Evolutionary conservation across 2,797 vertebrate species (phyloP).

Genomic region (Nannoperca australis): DNA sequence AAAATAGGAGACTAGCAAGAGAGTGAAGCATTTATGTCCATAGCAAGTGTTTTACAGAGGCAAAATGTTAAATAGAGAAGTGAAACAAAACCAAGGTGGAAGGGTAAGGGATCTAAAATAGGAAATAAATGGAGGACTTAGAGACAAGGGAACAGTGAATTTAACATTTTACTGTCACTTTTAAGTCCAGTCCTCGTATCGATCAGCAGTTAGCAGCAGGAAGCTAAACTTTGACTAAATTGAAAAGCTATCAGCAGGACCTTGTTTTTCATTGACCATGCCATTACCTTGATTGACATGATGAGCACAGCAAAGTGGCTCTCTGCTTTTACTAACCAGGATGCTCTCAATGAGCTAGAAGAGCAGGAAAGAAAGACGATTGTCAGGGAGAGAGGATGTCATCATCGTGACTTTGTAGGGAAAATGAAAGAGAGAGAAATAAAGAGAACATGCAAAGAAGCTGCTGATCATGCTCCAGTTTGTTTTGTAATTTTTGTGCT

Average conservation of each 20-base stretch:
- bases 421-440: neutral
- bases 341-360: constrained; percentile 17
- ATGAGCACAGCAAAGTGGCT: constrained; percentile 23
- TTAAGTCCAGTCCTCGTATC: neutral
- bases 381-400: neutral
- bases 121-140: neutral
- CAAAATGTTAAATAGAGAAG: neutral
- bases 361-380: neutral
- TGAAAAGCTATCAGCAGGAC: constrained; percentile 26
- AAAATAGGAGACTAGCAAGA: neutral
- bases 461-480: too few species aligned
- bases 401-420: constrained; percentile 1
- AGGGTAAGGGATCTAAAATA: neutral
- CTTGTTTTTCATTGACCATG: constrained; percentile 25
- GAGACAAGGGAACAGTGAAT: neutral
- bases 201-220: neutral
- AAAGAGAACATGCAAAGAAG: too few species aligned
- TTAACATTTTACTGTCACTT: constrained; percentile 19
- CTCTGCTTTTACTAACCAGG: neutral
- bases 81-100: neutral
- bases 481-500: too few species aligned
- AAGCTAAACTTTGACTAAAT: constrained; percentile 30
- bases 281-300: constrained; percentile 37
- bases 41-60: neutral
- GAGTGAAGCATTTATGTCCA: neutral